Evolutionary conservation across 92 coral and sea anemone genomes (phyloP).

Genomic region (Hydrozoanthus gracilis): DNA sequence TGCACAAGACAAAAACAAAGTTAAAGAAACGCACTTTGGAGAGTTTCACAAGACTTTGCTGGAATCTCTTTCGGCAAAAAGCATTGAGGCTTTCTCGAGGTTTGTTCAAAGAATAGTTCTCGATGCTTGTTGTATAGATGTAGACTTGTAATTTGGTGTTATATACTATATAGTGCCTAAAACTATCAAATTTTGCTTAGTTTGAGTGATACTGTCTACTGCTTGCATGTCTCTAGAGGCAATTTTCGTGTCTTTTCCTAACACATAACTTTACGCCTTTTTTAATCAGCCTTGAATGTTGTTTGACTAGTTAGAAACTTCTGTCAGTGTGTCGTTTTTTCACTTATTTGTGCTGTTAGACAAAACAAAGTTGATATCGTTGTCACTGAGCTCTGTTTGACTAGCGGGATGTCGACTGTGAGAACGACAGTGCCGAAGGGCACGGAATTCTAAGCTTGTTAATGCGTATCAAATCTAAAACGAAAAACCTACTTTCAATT

Average conservation of each 20-base stretch:
- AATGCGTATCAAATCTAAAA: too few relatives aligned
- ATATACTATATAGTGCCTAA: background rate
- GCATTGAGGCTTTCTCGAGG: slow-evolving; percentile 70
- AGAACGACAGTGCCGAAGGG: too few relatives aligned
- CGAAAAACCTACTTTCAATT: too few relatives aligned
- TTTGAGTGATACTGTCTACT: too few relatives aligned
- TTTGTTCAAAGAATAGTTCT: slow-evolving; percentile 15
- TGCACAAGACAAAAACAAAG: background rate
- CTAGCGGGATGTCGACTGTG: background rate
- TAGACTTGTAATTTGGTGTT: background rate
- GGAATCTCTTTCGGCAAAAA: slow-evolving; percentile 63
- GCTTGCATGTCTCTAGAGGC: too few relatives aligned
- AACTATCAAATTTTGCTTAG: too few relatives aligned
- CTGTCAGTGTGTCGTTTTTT: background rate
- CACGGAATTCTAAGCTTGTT: too few relatives aligned
- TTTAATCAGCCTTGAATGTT: background rate
- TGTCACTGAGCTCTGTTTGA: background rate
- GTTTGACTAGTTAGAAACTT: background rate
- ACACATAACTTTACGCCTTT: background rate
- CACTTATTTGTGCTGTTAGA: background rate
- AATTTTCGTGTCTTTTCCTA: too few relatives aligned
- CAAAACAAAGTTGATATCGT: slow-evolving; percentile 6
- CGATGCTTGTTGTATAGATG: background rate
- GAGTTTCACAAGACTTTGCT: slow-evolving; percentile 49
- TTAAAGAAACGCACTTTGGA: slow-evolving; percentile 9